These are phyloP conservation scores for Drosophila tristis DNA, from an alignment of 1,140 invertebrate genomes.

Conservation along the genomic window DNA sequence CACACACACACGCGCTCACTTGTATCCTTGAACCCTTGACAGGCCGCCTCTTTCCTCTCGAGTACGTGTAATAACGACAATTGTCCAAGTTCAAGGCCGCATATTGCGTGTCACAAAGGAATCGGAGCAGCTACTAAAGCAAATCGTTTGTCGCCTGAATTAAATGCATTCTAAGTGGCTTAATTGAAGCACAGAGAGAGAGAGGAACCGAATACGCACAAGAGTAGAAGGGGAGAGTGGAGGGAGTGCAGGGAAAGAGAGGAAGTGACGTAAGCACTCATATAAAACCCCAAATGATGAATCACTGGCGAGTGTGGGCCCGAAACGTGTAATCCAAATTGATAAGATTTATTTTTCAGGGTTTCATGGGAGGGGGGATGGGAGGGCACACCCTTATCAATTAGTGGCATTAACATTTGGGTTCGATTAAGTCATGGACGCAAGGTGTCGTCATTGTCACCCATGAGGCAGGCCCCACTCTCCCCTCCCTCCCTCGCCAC, in stretches of 20 bases:
- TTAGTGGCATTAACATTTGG: conserved; percentile 31
- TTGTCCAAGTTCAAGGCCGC: conserved; percentile 46
- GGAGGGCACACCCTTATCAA: conserved; percentile 18
- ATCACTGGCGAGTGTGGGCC: conserved; percentile 13
- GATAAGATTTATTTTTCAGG: conserved; percentile 11
- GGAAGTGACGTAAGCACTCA: too few species aligned
- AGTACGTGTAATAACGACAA: conserved; percentile 14
- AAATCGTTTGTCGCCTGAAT: conserved; percentile 20
- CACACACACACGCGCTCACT: conserved; percentile 15
- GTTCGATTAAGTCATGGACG: conserved; percentile 59
- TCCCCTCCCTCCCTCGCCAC: conserved; percentile 1
- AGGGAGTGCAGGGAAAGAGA: too few species aligned
- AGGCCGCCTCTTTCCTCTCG: conserved; percentile 3
- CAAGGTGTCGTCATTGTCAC: conserved; percentile 43
- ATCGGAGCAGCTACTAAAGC: neutral
- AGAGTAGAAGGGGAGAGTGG: neutral
- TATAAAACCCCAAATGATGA: conserved; percentile 10
- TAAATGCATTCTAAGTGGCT: conserved; percentile 26
- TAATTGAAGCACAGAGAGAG: conserved; percentile 10
- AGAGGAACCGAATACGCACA: neutral
- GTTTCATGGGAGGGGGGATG: too few species aligned
- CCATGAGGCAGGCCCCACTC: conserved; percentile 19
- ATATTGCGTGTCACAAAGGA: conserved; percentile 31
- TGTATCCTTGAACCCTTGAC: conserved; percentile 35
- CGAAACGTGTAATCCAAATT: conserved; percentile 1